Percentiles rank a stretch among this genome's conserved stretches.
These are phyloP conservation scores for Tetramorium parvispinum DNA, from an alignment of 1,140 invertebrate genomes.

Conservation along the genomic window DNA sequence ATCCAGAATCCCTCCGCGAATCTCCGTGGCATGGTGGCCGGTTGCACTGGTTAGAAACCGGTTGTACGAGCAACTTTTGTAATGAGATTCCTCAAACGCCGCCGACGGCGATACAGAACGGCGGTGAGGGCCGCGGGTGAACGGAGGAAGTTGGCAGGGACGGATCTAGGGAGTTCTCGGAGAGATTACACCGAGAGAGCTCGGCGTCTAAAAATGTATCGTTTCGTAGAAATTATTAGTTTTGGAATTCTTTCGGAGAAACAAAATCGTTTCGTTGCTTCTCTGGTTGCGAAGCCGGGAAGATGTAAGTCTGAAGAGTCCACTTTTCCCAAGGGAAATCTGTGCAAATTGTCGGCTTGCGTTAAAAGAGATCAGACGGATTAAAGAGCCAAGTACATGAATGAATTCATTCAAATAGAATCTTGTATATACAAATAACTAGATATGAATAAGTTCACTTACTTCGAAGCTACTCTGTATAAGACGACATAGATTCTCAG, in stretches of 20 bases:
- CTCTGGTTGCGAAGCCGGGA: neutral
- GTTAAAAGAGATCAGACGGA: neutral
- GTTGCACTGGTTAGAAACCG: conserved; percentile 75
- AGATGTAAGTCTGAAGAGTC: neutral
- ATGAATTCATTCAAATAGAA: neutral
- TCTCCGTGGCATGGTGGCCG: conserved; percentile 57
- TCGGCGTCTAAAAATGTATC: neutral
- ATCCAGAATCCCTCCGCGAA: conserved; percentile 31
- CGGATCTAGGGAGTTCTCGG: conserved; percentile 40
- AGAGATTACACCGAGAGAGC: neutral
- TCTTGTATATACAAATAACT: conserved; percentile 9
- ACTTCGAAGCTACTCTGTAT: neutral
- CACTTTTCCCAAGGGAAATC: neutral
- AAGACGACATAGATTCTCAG: neutral
- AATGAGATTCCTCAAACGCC: conserved; percentile 77
- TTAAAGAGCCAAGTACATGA: neutral
- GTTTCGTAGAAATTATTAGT: neutral
- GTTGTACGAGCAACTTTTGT: conserved; percentile 77
- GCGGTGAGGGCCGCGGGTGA: neutral
- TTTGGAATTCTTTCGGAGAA: neutral
- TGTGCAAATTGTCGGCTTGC: neutral
- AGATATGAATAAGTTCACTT: neutral
- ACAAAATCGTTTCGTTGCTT: neutral
- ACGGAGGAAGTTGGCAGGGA: neutral
- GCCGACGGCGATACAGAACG: conserved; percentile 25